These are phyloP conservation scores for Macrosteles quadrilineatus DNA, from an alignment of 1,140 invertebrate species.

Conservation along the genomic window DNA sequence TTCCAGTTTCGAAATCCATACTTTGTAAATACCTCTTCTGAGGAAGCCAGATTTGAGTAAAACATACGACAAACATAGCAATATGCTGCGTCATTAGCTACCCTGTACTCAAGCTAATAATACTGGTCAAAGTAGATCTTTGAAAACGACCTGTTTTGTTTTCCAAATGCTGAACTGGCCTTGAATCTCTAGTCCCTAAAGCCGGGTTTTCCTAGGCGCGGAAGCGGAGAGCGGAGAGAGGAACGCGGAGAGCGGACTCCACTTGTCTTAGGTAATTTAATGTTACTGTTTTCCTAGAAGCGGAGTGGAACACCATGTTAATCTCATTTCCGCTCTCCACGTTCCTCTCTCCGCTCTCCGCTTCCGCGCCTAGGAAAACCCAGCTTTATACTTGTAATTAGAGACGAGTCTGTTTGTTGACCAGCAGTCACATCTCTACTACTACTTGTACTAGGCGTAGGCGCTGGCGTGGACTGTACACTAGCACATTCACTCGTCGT, in stretches of 20 bases:
- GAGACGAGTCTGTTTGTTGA: background rate
- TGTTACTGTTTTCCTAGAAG: too few relatives aligned
- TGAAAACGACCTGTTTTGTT: background rate
- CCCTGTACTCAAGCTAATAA: background rate
- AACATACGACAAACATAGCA: background rate
- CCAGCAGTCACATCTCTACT: background rate
- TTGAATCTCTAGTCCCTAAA: background rate
- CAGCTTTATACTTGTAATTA: background rate
- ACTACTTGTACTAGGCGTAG: background rate
- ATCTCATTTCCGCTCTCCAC: too few relatives aligned
- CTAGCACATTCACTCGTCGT: background rate
- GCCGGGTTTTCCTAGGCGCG: too few relatives aligned
- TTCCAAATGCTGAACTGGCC: background rate
- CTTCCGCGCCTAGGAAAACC: too few relatives aligned
- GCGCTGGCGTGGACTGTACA: background rate
- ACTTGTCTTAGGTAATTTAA: too few relatives aligned
- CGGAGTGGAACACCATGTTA: too few relatives aligned
- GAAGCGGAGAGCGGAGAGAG: too few relatives aligned
- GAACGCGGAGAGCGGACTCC: too few relatives aligned
- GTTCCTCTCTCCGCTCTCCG: too few relatives aligned
- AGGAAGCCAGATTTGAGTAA: background rate
- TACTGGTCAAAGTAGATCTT: background rate
- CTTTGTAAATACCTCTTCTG: background rate
- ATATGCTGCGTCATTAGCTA: background rate
- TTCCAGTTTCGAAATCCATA: background rate